Evolutionary conservation across 2,797 vertebrate species (phyloP), one percentile per base, ranked within the genome.

Genomic region (Ptychobarbus kaznakovi): DNA sequence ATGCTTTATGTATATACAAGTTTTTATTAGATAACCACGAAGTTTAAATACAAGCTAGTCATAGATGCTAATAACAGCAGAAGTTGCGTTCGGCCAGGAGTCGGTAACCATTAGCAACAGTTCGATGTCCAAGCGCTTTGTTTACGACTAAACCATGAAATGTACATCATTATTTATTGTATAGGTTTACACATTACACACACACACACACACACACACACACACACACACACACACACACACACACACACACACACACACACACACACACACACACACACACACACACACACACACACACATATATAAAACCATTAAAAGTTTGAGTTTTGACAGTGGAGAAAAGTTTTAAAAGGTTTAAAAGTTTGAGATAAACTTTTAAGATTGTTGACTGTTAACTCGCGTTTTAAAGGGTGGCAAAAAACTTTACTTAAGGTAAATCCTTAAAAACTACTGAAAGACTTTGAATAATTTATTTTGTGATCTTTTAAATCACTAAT

Each of bases 81-180:
- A 40, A 25, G n/a, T 25, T 28, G 70, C 13, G 1, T 15, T 70
- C 2, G 20, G 69, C 2, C 13, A 0, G 13, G 42, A 46, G 35
- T 22, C 18, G 75, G 53, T 61, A 61, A 61, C 56, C 38, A 61
- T 61, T 61, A 77, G 75, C 35, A 77, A 77, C 75, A 25, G 35
- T 10, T 40, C 15, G 3, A 6, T 0, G 35, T 35, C 42, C 12
- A 4, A 58, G 32, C 12, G 12, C 51, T n/a, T 38, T 76, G 3
- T 6, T 8, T 13, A 40, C 0, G 12, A 15, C 12, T 63, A 2
- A 28, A 10, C 25, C 1, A 51, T 1, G 0, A 51, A 38, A 81
- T 3, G 5, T 25, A 42, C 49, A 7, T 35, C 6, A n/a, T 68
- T 40, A 11, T 35, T 40, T 58, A 40, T 58, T 2, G 32, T 32